Evolutionary conservation across 92 coral and sea anemone species (phyloP).

Genomic region (Palythoa heliodiscus): DNA sequence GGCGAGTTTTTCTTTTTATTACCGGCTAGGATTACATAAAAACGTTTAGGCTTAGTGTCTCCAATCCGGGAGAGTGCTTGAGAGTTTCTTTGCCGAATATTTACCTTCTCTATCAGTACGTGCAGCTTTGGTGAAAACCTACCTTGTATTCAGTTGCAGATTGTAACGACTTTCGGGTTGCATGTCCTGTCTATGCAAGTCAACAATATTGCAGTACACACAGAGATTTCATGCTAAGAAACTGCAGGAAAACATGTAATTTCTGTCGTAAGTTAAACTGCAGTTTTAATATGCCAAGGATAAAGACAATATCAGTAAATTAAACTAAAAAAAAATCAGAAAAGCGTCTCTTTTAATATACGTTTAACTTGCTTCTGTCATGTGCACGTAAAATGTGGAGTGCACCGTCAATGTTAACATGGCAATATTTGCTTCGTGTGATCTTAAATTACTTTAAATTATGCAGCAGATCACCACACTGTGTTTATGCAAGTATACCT

Average conservation of each 20-base stretch:
- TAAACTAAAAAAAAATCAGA: not conserved
- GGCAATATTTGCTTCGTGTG: no score
- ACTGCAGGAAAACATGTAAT: constrained; percentile 38
- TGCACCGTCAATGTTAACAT: no score
- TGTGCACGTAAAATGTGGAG: no score
- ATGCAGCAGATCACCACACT: no score
- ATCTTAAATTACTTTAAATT: no score
- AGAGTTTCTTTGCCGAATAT: not conserved
- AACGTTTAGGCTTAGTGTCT: not conserved
- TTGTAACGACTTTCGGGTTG: constrained; percentile 12
- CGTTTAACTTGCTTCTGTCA: no score
- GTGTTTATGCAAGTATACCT: no score
- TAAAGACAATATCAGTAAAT: not conserved
- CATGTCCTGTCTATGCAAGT: constrained; percentile 9
- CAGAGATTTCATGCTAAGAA: constrained; percentile 28
- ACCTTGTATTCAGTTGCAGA: constrained; percentile 9
- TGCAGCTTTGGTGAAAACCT: not conserved
- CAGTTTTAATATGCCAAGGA: not conserved
- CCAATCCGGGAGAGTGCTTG: not conserved
- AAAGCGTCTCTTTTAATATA: not conserved
- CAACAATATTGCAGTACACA: constrained; percentile 7
- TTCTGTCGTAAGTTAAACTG: constrained; percentile 37
- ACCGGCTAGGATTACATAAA: not conserved
- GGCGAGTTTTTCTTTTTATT: not conserved
- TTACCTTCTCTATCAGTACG: not conserved